A percentile compares a stretch with the other conserved stretches of the same genome.
These are phyloP conservation scores for Buathra laborator DNA, from an alignment of 2,888 invertebrate genomes.

Conservation along the genomic window DNA sequence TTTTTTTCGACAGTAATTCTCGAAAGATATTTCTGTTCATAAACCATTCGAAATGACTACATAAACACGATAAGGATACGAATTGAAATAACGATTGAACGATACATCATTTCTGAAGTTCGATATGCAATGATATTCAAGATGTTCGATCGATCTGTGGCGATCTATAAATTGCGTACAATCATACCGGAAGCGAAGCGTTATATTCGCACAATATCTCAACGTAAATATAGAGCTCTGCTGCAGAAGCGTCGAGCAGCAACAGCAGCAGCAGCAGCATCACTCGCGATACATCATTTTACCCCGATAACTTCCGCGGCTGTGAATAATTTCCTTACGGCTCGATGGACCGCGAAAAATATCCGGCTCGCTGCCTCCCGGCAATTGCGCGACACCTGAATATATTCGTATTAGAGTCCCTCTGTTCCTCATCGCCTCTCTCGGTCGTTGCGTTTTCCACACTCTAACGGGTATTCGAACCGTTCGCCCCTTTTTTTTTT, in stretches of 20 bases:
- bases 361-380: slow-evolving; percentile 75
- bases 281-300: slow-evolving; percentile 69
- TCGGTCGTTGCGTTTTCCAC: slow-evolving; percentile 13
- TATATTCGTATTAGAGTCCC: slow-evolving; percentile 65
- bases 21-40: too few species aligned
- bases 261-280: slow-evolving; percentile 20
- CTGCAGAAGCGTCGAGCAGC: slow-evolving; percentile 7
- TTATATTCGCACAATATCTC: slow-evolving; percentile 29
- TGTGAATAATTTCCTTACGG: slow-evolving; percentile 80
- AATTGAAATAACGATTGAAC: neutral
- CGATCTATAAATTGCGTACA: slow-evolving; percentile 35
- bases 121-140: neutral
- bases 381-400: slow-evolving; percentile 76
- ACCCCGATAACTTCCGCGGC: slow-evolving; percentile 75
- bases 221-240: slow-evolving; percentile 6
- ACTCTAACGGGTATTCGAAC: slow-evolving; percentile 24
- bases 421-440: slow-evolving; percentile 30
- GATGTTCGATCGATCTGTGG: slow-evolving; percentile 9
- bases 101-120: neutral
- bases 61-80: neutral
- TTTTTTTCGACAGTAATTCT: too few species aligned
- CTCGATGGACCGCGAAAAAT: slow-evolving; percentile 80
- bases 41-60: too few species aligned
- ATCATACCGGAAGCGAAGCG: slow-evolving; percentile 28
- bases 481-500: slow-evolving; percentile 12